Evolutionary conservation across 2,113 vertebrate species (phyloP).

Genomic region (Garra rufa): DNA sequence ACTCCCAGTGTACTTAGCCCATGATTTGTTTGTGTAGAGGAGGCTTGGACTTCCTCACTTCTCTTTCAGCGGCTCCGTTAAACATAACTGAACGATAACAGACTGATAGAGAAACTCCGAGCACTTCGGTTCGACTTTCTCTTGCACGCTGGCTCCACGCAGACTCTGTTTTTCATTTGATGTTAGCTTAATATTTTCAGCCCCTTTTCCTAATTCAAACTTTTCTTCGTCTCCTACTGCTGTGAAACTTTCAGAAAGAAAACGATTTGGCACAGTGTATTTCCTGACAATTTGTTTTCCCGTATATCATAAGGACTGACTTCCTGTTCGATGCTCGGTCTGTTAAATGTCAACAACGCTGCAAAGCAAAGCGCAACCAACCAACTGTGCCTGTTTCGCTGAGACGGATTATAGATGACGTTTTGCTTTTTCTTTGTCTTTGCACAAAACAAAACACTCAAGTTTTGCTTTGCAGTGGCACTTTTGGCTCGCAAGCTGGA

Average conservation of each 20-base stretch:
- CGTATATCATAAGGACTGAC: constrained; percentile 75
- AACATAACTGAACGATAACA: constrained; percentile 50
- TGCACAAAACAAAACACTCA: constrained; percentile 25
- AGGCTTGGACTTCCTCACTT: constrained; percentile 57
- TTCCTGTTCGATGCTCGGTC: constrained; percentile 75
- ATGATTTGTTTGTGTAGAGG: constrained; percentile 64
- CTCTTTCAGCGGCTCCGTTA: constrained; percentile 65
- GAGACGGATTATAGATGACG: constrained; percentile 55
- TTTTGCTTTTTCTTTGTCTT: constrained; percentile 54
- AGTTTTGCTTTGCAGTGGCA: constrained; percentile 9
- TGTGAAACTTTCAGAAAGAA: constrained; percentile 22
- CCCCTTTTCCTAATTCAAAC: constrained; percentile 5
- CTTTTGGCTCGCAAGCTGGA: background rate
- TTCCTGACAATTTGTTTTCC: constrained; percentile 76
- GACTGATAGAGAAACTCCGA: constrained; percentile 47
- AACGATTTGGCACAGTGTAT: constrained; percentile 27
- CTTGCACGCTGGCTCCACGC: constrained; percentile 17
- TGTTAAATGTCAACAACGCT: constrained; percentile 79
- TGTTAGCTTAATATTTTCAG: constrained; percentile 34
- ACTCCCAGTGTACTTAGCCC: constrained; percentile 61
- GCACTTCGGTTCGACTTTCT: background rate
- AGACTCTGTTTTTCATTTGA: constrained; percentile 26
- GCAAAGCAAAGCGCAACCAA: constrained; percentile 54
- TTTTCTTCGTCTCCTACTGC: background rate
- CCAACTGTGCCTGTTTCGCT: constrained; percentile 36